phyloP scores from a whole-genome alignment of 2,888 invertebrate species.

The Athalia cordata region DNA sequence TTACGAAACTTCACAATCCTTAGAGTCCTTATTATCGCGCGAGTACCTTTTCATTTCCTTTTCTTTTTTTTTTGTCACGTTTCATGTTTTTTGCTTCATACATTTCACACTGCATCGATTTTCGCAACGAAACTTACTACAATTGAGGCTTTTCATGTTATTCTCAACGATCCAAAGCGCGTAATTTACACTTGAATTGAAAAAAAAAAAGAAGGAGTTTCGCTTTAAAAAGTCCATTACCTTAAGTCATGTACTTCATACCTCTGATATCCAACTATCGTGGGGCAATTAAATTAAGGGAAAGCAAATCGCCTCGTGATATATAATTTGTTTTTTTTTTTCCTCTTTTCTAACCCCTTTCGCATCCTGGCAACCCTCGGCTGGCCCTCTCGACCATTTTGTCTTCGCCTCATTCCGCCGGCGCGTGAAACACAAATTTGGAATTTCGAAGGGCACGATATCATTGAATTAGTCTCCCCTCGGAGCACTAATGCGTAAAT shows the following conservation, averaged over 20 bases:
- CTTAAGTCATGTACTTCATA: background rate
- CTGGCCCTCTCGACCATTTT: background rate
- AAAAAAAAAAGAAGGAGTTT: background rate
- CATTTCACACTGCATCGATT: conserved; percentile 16
- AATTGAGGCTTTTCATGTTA: background rate
- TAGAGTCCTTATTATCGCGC: conserved; percentile 28
- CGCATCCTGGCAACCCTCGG: background rate
- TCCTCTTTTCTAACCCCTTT: background rate
- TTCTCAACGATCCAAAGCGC: too few relatives aligned
- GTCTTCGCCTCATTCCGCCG: background rate
- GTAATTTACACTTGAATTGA: background rate
- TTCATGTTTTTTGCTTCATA: background rate
- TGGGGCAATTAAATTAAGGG: conserved; percentile 17
- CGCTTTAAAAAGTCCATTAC: background rate
- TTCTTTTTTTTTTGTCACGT: background rate
- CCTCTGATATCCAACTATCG: background rate
- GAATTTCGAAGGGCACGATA: conserved; percentile 21
- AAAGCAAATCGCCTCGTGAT: conserved; percentile 20
- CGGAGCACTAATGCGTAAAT: conserved; percentile 33
- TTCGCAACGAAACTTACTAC: background rate
- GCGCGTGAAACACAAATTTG: conserved; percentile 13
- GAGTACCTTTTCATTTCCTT: conserved; percentile 29
- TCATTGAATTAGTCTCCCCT: conserved; percentile 35
- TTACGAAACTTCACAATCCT: conserved; percentile 22
- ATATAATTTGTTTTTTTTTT: background rate